Evolutionary conservation across 2,113 vertebrate species (phyloP).

Genomic region (Phalacrocorax aristotelis): DNA sequence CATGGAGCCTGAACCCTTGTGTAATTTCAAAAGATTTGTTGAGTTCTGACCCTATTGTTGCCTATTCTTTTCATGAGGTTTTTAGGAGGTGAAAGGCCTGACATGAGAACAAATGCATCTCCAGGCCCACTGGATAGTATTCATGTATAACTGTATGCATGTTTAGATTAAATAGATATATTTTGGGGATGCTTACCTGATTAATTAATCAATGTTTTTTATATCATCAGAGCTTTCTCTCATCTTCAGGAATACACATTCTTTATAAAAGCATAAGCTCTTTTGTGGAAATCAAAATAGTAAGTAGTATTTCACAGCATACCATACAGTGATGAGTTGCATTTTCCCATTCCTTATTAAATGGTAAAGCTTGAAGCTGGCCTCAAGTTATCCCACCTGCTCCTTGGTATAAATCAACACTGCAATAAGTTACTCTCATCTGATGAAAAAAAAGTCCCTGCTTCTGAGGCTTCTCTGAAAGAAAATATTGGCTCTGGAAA

Average conservation of each 20-base stretch:
- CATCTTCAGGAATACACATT: background rate
- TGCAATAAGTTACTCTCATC: background rate
- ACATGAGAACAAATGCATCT: background rate
- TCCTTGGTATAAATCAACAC: conserved; percentile 40
- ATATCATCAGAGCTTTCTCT: background rate
- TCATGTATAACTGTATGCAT: background rate
- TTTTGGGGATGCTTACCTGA: background rate
- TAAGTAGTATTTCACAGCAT: background rate
- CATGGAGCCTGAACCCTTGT: background rate
- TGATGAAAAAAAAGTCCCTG: background rate
- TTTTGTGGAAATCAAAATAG: background rate
- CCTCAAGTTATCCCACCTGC: conserved; percentile 41
- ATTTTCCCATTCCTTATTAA: conserved; percentile 12
- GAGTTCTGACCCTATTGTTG: background rate
- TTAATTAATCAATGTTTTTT: background rate
- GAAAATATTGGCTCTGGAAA: conserved; percentile 18
- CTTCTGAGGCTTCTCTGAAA: background rate
- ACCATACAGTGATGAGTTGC: background rate
- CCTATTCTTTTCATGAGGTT: background rate
- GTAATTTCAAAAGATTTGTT: background rate
- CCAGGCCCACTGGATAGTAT: background rate
- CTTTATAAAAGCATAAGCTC: background rate
- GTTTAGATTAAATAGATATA: background rate
- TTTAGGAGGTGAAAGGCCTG: background rate
- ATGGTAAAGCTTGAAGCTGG: conserved; percentile 3